Conservation (phyloP, 2,888 invertebrate species). For the Piscicola geometra region DNA sequence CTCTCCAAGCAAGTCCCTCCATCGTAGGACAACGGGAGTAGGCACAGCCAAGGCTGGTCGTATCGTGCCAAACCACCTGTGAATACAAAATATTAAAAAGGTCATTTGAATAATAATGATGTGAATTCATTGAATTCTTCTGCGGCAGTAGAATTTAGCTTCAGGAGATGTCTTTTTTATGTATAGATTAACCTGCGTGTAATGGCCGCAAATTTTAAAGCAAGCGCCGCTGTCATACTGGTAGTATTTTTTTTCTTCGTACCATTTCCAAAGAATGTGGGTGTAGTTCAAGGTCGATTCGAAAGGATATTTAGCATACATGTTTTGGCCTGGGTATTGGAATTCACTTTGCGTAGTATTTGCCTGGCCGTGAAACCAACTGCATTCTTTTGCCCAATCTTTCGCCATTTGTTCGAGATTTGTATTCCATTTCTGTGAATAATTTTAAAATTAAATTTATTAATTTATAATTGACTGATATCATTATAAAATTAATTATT, state of each 20-base stretch:
- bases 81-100: too few species aligned
- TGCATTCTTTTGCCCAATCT: slow-evolving; percentile 5
- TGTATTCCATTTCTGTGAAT: slow-evolving; percentile 19
- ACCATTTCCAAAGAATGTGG: neutral
- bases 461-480: too few species aligned
- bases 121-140: too few species aligned
- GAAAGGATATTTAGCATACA: slow-evolving; percentile 3
- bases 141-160: too few species aligned
- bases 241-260: slow-evolving; percentile 21
- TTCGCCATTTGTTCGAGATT: slow-evolving; percentile 19
- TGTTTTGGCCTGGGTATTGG: slow-evolving; percentile 21
- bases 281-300: neutral
- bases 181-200: slow-evolving; percentile 10
- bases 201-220: slow-evolving; percentile 23
- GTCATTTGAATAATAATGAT: too few species aligned
- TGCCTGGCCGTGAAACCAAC: slow-evolving; percentile 24
- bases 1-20: neutral
- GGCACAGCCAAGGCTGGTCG: neutral
- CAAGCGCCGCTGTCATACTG: neutral
- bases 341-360: neutral
- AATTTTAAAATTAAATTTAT: neutral
- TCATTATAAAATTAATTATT: too few species aligned
- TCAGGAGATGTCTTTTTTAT: too few species aligned
- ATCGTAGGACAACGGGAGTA: neutral
- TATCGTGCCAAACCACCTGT: slow-evolving; percentile 21